Base-by-base conservation (phyloP, 1,140 invertebrate species). In the Chironomus striatipennis region DNA sequence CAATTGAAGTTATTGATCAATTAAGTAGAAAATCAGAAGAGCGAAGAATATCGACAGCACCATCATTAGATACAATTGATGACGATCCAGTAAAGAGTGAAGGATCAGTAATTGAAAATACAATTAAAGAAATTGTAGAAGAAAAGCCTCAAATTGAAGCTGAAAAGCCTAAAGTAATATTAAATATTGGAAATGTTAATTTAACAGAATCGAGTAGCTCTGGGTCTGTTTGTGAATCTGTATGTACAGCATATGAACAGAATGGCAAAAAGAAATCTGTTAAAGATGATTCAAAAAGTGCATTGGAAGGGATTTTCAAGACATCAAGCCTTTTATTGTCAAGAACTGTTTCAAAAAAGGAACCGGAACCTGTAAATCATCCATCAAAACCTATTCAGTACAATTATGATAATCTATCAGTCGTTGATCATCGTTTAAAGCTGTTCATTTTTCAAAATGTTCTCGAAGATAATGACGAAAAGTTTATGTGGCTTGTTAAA, bases 191-290 rank as follows among this genome's bases (percentile, higher is more conserved):
- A 7, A 74, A 76, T 43, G 12, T 77, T 17, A 73, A 75, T 8
- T 79, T 88, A 42, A 88, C 87, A 7, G 87, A 88, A 79, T 88
- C 87, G 79, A 88, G 86, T 77, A 88, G 87, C 64, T 88, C 87
- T 74, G 87, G 87, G 43, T 88, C 87, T 7, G 81, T 88, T 74
- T 88, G 87, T 70, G 87, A 88, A 75, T 88, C 87, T 78, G 82
- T 88, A 70, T 87, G 87, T 76, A 88, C 87, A 6, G 81, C 87
- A 24, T 88, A 88, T 78, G 87, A 88, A 79, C 87, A 81, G 43
- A 77, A 42, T 8, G 78, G 77, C 64, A 75, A 73, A 78, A 75
- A 75, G 73, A 76, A 21, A 9, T 21, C 47, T 57, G 24, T 73
- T 57, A 75, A 77, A 9, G 70, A 74, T 57, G 70, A 57, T 10